These are phyloP conservation scores for Suillia variegata DNA, from an alignment of 2,888 invertebrate species.

Conservation along the genomic window DNA sequence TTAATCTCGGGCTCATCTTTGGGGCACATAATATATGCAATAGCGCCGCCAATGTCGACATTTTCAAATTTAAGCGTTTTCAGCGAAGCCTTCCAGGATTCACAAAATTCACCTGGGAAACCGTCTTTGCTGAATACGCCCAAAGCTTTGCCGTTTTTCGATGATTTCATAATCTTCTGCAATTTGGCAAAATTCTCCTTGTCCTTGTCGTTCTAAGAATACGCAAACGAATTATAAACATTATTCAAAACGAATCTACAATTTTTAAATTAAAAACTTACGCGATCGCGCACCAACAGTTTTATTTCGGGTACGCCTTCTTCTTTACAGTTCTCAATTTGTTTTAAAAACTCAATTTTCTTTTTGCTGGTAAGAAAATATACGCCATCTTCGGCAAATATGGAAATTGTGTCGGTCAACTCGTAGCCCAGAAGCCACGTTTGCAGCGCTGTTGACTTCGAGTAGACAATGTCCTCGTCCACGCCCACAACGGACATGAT, in stretches of 20 bases:
- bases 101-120: constrained; percentile 91
- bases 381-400: constrained; percentile 83
- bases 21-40: constrained; percentile 87
- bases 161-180: constrained; percentile 81
- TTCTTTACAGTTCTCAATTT: constrained; percentile 84
- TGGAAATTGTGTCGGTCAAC: constrained; percentile 92
- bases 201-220: constrained; percentile 81
- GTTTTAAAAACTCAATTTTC: constrained; percentile 94
- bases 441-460: constrained; percentile 95
- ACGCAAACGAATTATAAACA: constrained; percentile 27
- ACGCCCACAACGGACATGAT: constrained; percentile 90
- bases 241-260: not conserved
- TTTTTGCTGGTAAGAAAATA: constrained; percentile 95
- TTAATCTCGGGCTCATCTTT: constrained; percentile 94
- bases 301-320: constrained; percentile 85
- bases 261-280: constrained; percentile 61
- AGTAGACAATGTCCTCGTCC: constrained; percentile 94
- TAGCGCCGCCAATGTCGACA: constrained; percentile 82
- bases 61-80: constrained; percentile 81
- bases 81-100: constrained; percentile 82
- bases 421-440: constrained; percentile 98
- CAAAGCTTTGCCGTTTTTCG: constrained; percentile 84
- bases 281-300: constrained; percentile 87
- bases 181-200: constrained; percentile 83
- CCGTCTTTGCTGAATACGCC: constrained; percentile 94